Evolutionary conservation across 2,888 invertebrate species (phyloP).

Genomic region (Idaea biselata): DNA sequence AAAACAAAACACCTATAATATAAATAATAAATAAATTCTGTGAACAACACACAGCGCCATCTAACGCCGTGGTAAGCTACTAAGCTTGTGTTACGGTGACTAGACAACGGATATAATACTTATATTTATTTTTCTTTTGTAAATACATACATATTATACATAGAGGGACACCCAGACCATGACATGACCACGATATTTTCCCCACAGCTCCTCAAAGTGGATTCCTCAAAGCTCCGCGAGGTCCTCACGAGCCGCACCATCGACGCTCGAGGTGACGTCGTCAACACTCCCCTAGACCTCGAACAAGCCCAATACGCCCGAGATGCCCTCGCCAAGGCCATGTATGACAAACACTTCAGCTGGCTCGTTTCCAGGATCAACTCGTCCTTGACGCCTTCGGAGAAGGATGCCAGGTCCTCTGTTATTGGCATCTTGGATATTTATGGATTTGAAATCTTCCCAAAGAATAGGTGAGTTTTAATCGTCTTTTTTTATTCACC

Average conservation of each 20-base stretch:
- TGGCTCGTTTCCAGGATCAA: conserved; percentile 94
- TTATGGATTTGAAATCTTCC: conserved; percentile 96
- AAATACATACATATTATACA: too few relatives aligned
- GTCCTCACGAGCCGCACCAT: conserved; percentile 93
- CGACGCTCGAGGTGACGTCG: conserved; percentile 91
- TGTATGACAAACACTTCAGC: conserved; percentile 94
- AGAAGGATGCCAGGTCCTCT: conserved; percentile 78
- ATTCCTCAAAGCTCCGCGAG: conserved; percentile 82
- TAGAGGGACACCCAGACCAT: too few relatives aligned
- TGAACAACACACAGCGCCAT: too few relatives aligned
- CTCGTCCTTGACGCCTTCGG: conserved; percentile 83
- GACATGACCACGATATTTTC: conserved; percentile 5
- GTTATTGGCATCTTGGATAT: conserved; percentile 96
- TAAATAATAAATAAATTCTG: too few relatives aligned
- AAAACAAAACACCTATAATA: too few relatives aligned
- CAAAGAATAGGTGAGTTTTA: conserved; percentile 86
- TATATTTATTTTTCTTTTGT: too few relatives aligned
- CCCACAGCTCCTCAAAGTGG: conserved; percentile 86
- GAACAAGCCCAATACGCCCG: conserved; percentile 92
- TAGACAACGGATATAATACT: too few relatives aligned
- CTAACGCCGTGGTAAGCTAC: too few relatives aligned
- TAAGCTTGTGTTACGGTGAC: too few relatives aligned
- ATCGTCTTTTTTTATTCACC: not conserved
- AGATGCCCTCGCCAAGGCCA: conserved; percentile 94
- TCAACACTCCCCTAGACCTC: conserved; percentile 88